Percentiles rank a stretch among this genome's conserved stretches.
Evolutionary conservation across 1,140 invertebrate species (phyloP).

Genomic region (Bombus haemorrhoidalis): DNA sequence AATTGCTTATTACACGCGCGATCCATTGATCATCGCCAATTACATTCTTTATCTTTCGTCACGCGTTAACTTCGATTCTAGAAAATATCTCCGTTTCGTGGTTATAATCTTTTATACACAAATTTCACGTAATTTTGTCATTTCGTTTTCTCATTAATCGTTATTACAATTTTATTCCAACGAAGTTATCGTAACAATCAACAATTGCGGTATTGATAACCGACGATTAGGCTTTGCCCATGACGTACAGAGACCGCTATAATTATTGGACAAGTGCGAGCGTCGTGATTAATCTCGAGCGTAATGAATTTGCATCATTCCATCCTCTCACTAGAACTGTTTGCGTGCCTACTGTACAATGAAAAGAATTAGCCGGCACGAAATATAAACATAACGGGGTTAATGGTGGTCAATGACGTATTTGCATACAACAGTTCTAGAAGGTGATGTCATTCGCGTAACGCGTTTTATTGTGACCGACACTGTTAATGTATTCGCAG

Average conservation of each 20-base stretch:
- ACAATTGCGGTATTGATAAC: too few relatives aligned
- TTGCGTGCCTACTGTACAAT: not conserved
- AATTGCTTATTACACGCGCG: slow-evolving; percentile 10
- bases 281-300: not conserved
- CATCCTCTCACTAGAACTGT: not conserved
- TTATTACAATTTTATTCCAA: not conserved
- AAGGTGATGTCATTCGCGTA: slow-evolving; percentile 54
- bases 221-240: too few relatives aligned
- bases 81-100: too few relatives aligned
- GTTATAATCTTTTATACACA: not conserved
- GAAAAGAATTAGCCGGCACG: slow-evolving; percentile 5
- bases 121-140: not conserved
- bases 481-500: slow-evolving; percentile 11
- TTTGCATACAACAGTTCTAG: slow-evolving; percentile 58
- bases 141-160: not conserved
- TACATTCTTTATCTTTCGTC: not conserved
- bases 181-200: not conserved
- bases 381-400: slow-evolving; percentile 40
- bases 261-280: not conserved
- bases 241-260: too few relatives aligned
- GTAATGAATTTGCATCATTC: not conserved
- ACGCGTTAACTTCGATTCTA: not conserved
- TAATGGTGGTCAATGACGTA: slow-evolving; percentile 52
- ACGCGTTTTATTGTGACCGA: slow-evolving; percentile 28
- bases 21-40: not conserved